Evolutionary conservation across 2,113 vertebrate species (phyloP), one percentile per base, ranked within the genome.

Genomic region (Diphyllodes magnificus): DNA sequence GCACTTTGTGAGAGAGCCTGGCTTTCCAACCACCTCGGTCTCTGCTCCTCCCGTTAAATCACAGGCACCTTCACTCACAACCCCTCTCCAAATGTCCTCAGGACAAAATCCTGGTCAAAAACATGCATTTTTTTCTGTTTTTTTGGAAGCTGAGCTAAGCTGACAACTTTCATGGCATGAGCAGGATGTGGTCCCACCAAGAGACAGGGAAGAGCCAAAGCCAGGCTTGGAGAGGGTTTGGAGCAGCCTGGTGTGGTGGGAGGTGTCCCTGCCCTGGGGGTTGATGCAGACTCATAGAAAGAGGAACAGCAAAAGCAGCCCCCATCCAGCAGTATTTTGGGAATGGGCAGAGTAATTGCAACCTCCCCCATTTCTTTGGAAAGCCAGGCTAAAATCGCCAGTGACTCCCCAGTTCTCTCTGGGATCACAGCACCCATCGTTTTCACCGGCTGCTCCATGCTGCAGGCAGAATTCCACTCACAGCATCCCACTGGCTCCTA

Each of bases 1-100:
- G 20, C 21, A 5, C 54, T 83, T 51, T 28, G 50, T 9, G 66
- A 75, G 85, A 24, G 76, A 73, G 30, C 71, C 8, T 56, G 51
- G 15, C n/a, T 40, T 69, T 23, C 37, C 2, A 0, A 19, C 0
- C 0, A 8, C 57, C 65, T 64, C 9, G 0, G 6, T 17, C 9
- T 44, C 23, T 1, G 30, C 79, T 88, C 17, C 23, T 90, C 40
- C 66, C 3, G 0, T 28, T 9, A 64, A 56, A 40, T 2, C 21
- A 22, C 54, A 33, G 57, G 50, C 18, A 8, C 1, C 15, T 7
- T 40, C 60, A 9, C 23, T 27, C 45, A 27, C n/a, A 27, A 6
- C 3, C 37, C 7, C 44, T 25, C 21, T 33, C 39, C 78, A 68
- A 39, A 51, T 13, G 40, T 22, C 60, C 82, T 66, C 33, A 31